Evolutionary conservation across 2,113 vertebrate genomes (phyloP).

Genomic region (Phaethon lepturus): DNA sequence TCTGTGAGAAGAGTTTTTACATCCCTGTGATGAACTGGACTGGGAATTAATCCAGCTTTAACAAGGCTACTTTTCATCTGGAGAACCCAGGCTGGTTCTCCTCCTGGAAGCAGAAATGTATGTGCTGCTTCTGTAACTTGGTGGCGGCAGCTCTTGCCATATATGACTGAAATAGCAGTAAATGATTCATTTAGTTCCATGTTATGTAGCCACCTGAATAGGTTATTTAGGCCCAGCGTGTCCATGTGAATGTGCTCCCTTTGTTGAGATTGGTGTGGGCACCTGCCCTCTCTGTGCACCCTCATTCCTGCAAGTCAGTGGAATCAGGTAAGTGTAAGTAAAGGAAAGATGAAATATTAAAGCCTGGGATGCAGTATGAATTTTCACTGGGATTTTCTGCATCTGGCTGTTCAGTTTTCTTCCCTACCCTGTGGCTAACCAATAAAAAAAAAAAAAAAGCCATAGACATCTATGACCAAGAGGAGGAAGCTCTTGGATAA

Average conservation of each 20-base stretch:
- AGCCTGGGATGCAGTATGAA: background rate
- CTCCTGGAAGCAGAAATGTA: background rate
- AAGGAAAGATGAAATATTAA: slow-evolving; percentile 36
- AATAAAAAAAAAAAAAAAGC: too few relatives aligned
- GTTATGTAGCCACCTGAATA: background rate
- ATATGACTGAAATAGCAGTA: background rate
- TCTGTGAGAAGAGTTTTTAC: background rate
- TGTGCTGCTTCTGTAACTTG: background rate
- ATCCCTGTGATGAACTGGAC: background rate
- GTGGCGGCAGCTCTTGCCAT: rapidly evolving
- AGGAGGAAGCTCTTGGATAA: background rate
- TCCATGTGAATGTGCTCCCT: background rate
- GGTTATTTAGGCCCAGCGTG: background rate
- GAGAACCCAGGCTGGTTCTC: background rate
- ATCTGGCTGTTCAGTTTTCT: background rate
- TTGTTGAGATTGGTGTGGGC: background rate
- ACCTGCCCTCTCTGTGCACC: background rate
- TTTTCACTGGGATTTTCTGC: background rate
- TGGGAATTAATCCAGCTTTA: background rate
- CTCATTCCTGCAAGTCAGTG: background rate
- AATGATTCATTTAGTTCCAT: background rate
- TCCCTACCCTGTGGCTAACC: too few relatives aligned
- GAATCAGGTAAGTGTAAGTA: background rate
- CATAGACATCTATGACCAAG: background rate
- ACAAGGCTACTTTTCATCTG: background rate